Base-by-base conservation (phyloP, 2,113 vertebrate genomes). In the Bubo bubo region DNA sequence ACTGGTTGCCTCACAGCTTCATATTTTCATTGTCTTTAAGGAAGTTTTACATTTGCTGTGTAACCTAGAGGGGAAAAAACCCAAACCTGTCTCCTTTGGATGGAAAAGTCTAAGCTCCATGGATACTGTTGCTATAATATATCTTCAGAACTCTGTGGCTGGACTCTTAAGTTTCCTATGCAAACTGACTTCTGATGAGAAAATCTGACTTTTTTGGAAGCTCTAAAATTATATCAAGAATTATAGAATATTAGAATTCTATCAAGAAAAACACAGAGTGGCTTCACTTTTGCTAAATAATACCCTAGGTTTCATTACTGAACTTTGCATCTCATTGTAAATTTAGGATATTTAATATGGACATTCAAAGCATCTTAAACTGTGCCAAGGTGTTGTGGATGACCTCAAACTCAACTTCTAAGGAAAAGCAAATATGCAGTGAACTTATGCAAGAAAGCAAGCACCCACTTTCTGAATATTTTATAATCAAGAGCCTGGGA, bases 51-150 rank as follows among this genome's bases (percentile, higher is more conserved):
- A 28, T 86, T 76, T 88, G 11, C 60, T 59, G 6, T 59, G 27
- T 66, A 84, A 80, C 23, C 68, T 84, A 84, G 55, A 90, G 14
- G 23, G 45, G 23, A 23, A 87, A 88, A 84, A 60, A 45, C 35
- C 19, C 32, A 67, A 95, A 64, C 7, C 28, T 63, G 14, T 27
- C 28, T 86, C 39, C 52, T 91, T 72, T 4, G 5, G 68, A 79
- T 68, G 56, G 68, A 84, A 52, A 89, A 84, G 27, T 55, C 56
- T 74, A 56, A 86, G 43, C 22, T 94, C 68, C 70, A 81, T 95
- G 76, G 91, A 92, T 89, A 95, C 91, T 43, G 79, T 91, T 95
- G 72, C 64, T 94, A 72, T 56, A 88, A 91, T 43, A 92, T 21
- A 72, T 39, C 80, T 89, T 84, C 27, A 45, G 64, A 91, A 77